Percentiles rank a stretch among this genome's conserved stretches.
Evolutionary conservation across 2,797 vertebrate genomes (phyloP).

Genomic region (Masticophis lateralis): DNA sequence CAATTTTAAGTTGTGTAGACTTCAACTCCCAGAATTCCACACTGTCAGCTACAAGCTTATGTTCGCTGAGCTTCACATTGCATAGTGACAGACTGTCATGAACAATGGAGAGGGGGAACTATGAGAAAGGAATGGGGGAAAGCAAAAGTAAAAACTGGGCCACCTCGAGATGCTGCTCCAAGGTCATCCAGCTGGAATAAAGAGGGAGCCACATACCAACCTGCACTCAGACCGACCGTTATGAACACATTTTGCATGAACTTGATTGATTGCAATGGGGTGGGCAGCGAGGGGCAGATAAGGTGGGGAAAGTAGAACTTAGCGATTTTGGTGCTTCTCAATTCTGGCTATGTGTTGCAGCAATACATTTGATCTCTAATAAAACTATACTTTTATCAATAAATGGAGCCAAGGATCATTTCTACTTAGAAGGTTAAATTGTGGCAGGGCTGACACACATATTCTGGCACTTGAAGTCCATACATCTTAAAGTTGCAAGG

Average conservation of each 20-base stretch:
- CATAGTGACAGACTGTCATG: background rate
- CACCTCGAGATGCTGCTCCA: background rate
- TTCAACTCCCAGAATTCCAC: background rate
- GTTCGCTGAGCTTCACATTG: background rate
- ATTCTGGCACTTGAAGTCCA: no score
- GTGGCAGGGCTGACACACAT: no score
- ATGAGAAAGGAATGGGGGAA: background rate
- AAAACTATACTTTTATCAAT: background rate
- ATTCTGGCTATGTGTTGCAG: background rate
- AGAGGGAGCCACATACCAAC: background rate
- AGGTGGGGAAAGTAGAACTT: no score
- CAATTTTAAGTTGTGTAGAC: background rate
- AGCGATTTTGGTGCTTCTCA: background rate
- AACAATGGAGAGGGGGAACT: accelerated
- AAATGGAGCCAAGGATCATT: background rate
- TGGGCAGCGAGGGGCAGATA: no score
- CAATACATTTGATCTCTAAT: background rate
- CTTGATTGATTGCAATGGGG: background rate
- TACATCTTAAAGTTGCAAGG: no score
- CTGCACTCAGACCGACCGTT: background rate
- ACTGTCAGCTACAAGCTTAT: background rate
- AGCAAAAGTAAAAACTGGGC: background rate
- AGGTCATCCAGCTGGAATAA: background rate
- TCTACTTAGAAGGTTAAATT: background rate
- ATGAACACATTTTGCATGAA: background rate